These are phyloP conservation scores for Andricus quercusramuli DNA, from an alignment of 2,888 invertebrate species.

Conservation along the genomic window DNA sequence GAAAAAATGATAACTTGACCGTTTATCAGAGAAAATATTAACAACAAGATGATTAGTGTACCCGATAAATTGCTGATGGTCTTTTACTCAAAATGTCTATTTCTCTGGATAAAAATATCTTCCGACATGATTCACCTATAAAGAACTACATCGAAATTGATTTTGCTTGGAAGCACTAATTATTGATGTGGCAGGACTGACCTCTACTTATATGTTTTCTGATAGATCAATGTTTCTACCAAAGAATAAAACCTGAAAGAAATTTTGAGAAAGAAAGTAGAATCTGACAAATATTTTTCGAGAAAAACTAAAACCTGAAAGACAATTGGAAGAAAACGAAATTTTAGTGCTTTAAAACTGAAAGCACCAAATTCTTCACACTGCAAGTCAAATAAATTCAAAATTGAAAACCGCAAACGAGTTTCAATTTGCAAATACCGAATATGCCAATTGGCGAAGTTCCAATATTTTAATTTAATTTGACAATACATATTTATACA, in stretches of 20 bases:
- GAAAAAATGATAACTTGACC: no score
- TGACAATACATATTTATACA: not conserved
- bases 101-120: constrained; percentile 9
- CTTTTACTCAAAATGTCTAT: no score
- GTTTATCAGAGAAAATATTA: no score
- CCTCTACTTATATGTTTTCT: constrained; percentile 17
- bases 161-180: constrained; percentile 22
- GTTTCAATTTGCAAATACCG: not conserved
- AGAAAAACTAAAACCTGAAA: not conserved
- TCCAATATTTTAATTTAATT: not conserved
- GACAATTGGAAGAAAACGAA: not conserved
- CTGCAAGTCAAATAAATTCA: not conserved
- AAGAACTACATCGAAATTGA: constrained; percentile 31
- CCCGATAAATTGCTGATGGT: no score
- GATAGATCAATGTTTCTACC: constrained; percentile 4
- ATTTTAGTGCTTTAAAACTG: not conserved
- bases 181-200: constrained; percentile 24
- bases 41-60: no score
- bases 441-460: not conserved
- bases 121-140: constrained; percentile 13
- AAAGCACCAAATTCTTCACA: not conserved
- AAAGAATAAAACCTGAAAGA: not conserved
- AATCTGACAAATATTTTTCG: no score
- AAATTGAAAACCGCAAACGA: not conserved
- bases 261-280: not conserved